Base-by-base conservation (phyloP, 2,797 vertebrate species). In the Siniperca obscura region DNA sequence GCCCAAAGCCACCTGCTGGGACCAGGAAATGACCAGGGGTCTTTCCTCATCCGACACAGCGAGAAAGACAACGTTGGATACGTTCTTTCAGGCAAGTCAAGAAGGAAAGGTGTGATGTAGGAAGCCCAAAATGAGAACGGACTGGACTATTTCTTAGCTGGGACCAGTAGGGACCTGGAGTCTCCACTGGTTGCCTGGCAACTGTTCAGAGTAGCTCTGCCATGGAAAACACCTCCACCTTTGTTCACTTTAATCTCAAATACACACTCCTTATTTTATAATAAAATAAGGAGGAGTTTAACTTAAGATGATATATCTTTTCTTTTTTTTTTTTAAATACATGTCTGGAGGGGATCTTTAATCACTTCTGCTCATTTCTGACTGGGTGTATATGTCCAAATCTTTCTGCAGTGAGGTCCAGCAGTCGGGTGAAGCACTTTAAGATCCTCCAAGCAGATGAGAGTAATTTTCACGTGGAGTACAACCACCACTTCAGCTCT, bases 41-140 rank as follows among this genome's bases (percentile, higher is more conserved):
- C 96, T 3, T 97, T 97, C 82, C 94, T 97, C 17, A 36, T 97
- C 64, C 93, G 97, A 4, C 69, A 90, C 69, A 97, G 97, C 2
- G 94, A 96, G 81, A 96, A 94, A 74, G 91, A 92, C 0, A 50
- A 84, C 1, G 57, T 95, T 0, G 92, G 91, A 72, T 95, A 95
- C 0, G 96, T 96, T 10, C 93, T 97, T 3, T 96, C 96, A 85
- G 96, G 97, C 91, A 83, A 80, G 83, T 64, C 4, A 0, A 59
- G 34, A 11, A n/a, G 2, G 6, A 25, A 30, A 4, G 9, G 4
- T 1, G 8, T 1, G 36, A 14, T 1, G 17, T n/a, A 46, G 22
- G 2, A 40, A 79, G 22, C 7, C 42, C 17, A 17, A 10, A 48
- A 8, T 30, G 0, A 65, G 40, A 40, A 40, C 0, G 1, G 30